Evolutionary conservation across 2,113 vertebrate species (phyloP), one percentile per base, ranked within the genome.

Genomic region (Axis porcinus): DNA sequence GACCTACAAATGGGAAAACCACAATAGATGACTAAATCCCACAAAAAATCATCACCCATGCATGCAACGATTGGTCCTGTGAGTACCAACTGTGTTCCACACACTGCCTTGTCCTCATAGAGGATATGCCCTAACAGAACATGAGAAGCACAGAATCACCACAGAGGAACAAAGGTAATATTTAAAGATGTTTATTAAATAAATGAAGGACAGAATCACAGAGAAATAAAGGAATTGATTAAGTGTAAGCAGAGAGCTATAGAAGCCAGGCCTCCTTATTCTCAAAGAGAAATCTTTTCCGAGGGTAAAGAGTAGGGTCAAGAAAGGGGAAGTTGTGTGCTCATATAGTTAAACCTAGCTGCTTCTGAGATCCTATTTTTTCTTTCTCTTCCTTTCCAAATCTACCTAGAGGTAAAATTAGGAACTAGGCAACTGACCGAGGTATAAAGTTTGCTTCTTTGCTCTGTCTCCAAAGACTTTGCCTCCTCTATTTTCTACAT

Each of bases 291-390:
- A 91, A 74, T 33, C 8, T 86, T 70, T 96, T 50, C 76, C 52
- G 3, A 87, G 9, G 16, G 3, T 23, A 50, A 97, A 70, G 33
- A 86, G 50, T n/a, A 93, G 15, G 15, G 50, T 82, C 6, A 74
- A 70, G 50, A 23, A 92, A 64, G 54, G n/a, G 6, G 23, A 74
- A 57, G 21, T 3, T 89, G 14, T 30, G 1, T 60, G 23, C 12
- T 74, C 30, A 30, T 58, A 47, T 83, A 83, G 89, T 97, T 96
- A 94, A 96, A 94, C 67, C 33, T 78, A 93, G 8, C 50, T 95
- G 27, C 27, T 95, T 79, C 78, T 81, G 27, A 57, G 2, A 91
- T 64, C 17, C 7, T 82, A 10, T 57, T 92, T 97, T 57, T 43
- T 67, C 5, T 94, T 45, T 43, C 52, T 94, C 74, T 33, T 91